Base-by-base conservation (phyloP, 37 sponge, comb jelly and placozoan species). In the Hexactinellida sp. region DNA sequence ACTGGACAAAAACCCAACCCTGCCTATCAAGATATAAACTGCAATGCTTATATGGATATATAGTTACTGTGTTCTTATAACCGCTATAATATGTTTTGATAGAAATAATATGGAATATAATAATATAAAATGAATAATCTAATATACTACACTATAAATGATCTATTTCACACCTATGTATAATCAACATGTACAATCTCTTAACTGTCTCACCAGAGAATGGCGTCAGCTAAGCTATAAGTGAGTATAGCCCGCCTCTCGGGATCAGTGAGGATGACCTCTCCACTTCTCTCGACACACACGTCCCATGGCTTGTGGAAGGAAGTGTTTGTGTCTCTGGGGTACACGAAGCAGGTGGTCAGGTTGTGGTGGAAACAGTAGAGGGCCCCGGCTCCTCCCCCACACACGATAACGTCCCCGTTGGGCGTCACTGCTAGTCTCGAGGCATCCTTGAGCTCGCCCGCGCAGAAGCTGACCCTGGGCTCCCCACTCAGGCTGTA, bases 321-420 rank as follows among this genome's bases (percentile, higher is more conserved):
- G 30, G 76, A 63, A 23, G 28, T 63, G 32, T 63, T 23, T n/a
- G 1, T 63, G 30, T 63, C 30, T 3, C 76, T 63, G 34, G 28
- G 76, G 76, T 63, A 63, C 21, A 63, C 30, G 76, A 63, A 63
- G 13, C 76, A 63, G 28, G 76, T 32, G 30, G 76, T 63, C 19
- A 63, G 76, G 34, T 63, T n/a, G 30, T n/a, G 76, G 13, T 63
- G 76, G 76, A 63, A 63, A 23, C 76, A 63, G 76, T 63, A 63
- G 34, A 63, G 25, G 13, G 76, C 3, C 3, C 76, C 76, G 5
- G 21, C 76, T 25, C 30, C 30, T 3, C 76, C 76, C 13, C 76
- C 76, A n/a, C 76, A 63, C 76, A 63, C 76, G 34, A 63, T 3
- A 25, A 63, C 13, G 34, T 63, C 76, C 34, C 76, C 76, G 19